A percentile compares a stretch with the other conserved stretches of the same genome.
phyloP scores from a whole-genome alignment of 2,113 vertebrate genomes.

The Forbesichthys agassizii region DNA sequence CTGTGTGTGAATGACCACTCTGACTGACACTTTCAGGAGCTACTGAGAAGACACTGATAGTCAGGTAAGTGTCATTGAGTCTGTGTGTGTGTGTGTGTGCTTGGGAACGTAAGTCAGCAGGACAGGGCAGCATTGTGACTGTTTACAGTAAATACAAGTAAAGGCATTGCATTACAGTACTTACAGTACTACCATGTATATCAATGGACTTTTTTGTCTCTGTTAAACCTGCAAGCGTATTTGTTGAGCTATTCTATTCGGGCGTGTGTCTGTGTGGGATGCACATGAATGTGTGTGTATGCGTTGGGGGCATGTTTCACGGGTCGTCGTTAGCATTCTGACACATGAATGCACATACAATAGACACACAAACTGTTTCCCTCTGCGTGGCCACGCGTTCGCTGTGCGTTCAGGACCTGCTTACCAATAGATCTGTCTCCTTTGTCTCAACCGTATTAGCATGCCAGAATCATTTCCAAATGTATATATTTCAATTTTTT shows the following conservation, averaged over 20 bases:
- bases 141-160: not conserved
- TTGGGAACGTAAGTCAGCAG: slow-evolving; percentile 21
- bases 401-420: slow-evolving; percentile 7
- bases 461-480: too few relatives aligned
- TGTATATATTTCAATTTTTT: too few relatives aligned
- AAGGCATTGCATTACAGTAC: not conserved
- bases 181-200: not conserved
- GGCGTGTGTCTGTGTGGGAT: slow-evolving; percentile 12
- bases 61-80: slow-evolving; percentile 49
- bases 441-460: too few relatives aligned
- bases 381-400: slow-evolving; percentile 11
- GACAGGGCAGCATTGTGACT: not conserved
- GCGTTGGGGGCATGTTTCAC: slow-evolving; percentile 23
- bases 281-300: slow-evolving; percentile 49
- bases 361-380: not conserved
- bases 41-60: slow-evolving; percentile 32
- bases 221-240: slow-evolving; percentile 1
- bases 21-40: slow-evolving; percentile 17
- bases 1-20: not conserved
- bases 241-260: not conserved
- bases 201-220: slow-evolving; percentile 39
- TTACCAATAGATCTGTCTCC: not conserved
- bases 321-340: slow-evolving; percentile 30
- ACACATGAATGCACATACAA: not conserved
- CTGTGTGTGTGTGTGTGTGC: slow-evolving; percentile 3